Evolutionary conservation across 1,140 invertebrate species (phyloP).

Genomic region (Microplitis demolitor): DNA sequence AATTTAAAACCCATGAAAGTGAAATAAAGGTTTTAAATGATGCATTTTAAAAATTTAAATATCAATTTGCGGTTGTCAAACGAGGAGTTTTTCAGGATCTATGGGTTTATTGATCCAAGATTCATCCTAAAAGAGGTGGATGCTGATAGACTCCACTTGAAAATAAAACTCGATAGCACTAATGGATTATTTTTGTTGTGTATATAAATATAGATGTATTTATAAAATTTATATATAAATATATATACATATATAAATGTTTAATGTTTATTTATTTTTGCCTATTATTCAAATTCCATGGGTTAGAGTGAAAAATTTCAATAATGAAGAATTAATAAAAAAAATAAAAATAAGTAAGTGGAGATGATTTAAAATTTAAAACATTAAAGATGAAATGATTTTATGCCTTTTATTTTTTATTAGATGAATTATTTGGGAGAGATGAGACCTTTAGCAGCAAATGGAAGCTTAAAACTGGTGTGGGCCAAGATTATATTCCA

Average conservation of each 20-base stretch:
- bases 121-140: not conserved
- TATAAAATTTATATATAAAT: too few relatives aligned
- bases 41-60: not conserved
- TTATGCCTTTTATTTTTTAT: too few relatives aligned
- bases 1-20: not conserved
- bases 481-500: constrained; percentile 8
- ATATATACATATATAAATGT: too few relatives aligned
- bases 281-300: too few relatives aligned
- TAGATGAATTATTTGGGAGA: too few relatives aligned
- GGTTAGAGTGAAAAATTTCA: too few relatives aligned
- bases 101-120: constrained; percentile 17
- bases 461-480: not conserved
- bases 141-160: not conserved
- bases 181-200: constrained; percentile 5
- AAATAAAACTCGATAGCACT: constrained; percentile 8
- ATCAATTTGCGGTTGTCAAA: constrained; percentile 10
- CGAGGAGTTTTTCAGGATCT: not conserved
- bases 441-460: too few relatives aligned
- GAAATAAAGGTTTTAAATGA: not conserved
- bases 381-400: too few relatives aligned
- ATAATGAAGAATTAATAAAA: too few relatives aligned
- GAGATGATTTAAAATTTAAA: too few relatives aligned
- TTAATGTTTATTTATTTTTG: too few relatives aligned
- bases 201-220: not conserved
- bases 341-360: too few relatives aligned